Evolutionary conservation across 2,797 vertebrate species (phyloP).

Genomic region (Molossus alvarezi): DNA sequence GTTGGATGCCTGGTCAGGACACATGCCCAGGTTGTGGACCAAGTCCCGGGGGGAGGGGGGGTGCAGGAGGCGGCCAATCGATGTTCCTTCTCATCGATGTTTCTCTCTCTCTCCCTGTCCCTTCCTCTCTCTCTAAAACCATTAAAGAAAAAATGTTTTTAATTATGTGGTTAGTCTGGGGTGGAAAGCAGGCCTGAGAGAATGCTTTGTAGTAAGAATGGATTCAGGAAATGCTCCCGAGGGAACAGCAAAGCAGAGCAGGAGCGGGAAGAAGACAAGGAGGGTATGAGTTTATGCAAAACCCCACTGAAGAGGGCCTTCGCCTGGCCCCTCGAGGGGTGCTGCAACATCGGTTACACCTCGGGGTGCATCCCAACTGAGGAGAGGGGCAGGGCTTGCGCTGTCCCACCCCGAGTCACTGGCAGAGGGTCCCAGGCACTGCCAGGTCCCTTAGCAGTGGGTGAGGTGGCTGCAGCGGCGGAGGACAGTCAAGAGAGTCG

Average conservation of each 20-base stretch:
- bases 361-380: background rate
- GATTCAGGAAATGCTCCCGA: background rate
- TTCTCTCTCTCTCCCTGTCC: no score
- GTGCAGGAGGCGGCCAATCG: no score
- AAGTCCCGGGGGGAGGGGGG: no score
- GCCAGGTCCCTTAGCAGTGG: background rate
- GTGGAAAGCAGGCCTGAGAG: background rate
- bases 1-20: no score
- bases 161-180: background rate
- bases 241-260: background rate
- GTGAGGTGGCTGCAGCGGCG: background rate
- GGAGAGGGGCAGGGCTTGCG: background rate
- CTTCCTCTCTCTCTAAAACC: no score
- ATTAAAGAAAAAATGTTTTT: background rate
- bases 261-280: background rate
- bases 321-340: background rate
- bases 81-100: no score
- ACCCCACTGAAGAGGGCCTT: background rate
- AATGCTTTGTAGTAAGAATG: background rate
- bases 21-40: no score
- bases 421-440: background rate
- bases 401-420: background rate
- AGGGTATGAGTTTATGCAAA: background rate
- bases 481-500: fast-evolving
- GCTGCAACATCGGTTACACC: background rate